Base-by-base conservation (phyloP, 2,797 vertebrate genomes). In the Falco cherrug region DNA sequence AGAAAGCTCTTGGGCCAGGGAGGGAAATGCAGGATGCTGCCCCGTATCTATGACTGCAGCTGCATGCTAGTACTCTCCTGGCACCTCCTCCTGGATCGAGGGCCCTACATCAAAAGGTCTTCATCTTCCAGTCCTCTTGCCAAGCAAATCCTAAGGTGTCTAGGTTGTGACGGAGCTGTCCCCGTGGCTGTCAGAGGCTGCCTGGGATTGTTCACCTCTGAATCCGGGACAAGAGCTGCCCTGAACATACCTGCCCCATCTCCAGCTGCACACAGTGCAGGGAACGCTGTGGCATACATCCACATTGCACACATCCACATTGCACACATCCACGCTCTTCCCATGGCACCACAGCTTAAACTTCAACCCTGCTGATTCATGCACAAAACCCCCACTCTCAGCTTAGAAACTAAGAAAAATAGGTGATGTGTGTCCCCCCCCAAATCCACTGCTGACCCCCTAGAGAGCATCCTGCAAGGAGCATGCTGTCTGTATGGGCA, bases 401-500 rank as follows among this genome's bases (percentile, higher is more conserved):
- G 11, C 67, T 84, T 53, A 71, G 78, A 80, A 87, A 50, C 48
- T 3, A 68, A 77, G 67, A 90, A 48, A 86, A 95, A 89, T 0
- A 47, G 56, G 51, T 35, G 60, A 82, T 0, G 5, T 19, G 56
- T 51, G 68, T 59, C 15, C 45, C 45, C 81, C 81, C 84, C 60
- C 7, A 3, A 6, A 82, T 45, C 45, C 45, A 67, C 67, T 18
- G n/a, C 80, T 5, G 7, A 64, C 37, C 2, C 7, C 35, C 37
- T 0, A 10, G 3, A 65, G 86, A 65, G 86, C 67, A 41, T 24
- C 79, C 89, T 61, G 68, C 53, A 35, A 22, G 19, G 47, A 74
- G 56, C 65, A 64, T 3, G 0, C 11, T 19, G 39, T 10, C 71
- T 53, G 22, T 3, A 15, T 0, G 2, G 47, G 31, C 25, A 31